Evolutionary conservation across 2,888 invertebrate species (phyloP).

Genomic region (Tridacna crocea): DNA sequence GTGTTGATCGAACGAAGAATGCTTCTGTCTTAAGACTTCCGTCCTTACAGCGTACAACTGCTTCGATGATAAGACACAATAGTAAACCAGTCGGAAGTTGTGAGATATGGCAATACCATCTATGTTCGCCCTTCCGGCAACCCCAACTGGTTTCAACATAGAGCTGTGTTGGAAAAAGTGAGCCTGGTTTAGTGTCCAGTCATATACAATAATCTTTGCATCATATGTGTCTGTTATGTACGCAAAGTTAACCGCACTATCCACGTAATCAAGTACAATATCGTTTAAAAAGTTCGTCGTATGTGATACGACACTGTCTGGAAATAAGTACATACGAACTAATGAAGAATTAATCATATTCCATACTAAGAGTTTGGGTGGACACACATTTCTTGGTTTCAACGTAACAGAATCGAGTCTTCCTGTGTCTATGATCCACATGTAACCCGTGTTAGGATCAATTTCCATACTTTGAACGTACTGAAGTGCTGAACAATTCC

Average conservation of each 20-base stretch:
- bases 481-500: slow-evolving; percentile 55
- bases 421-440: slow-evolving; percentile 68
- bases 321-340: slow-evolving; percentile 43
- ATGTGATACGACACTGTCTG: slow-evolving; percentile 46
- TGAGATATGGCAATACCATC: slow-evolving; percentile 62
- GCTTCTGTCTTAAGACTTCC: slow-evolving; percentile 21
- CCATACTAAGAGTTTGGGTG: slow-evolving; percentile 55
- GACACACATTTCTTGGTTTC: slow-evolving; percentile 45
- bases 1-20: slow-evolving; percentile 31
- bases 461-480: slow-evolving; percentile 65
- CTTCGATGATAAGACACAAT: slow-evolving; percentile 43
- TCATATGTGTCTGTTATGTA: slow-evolving; percentile 61
- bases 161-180: slow-evolving; percentile 45
- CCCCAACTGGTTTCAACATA: slow-evolving; percentile 33
- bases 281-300: slow-evolving; percentile 57
- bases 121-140: slow-evolving; percentile 29
- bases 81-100: slow-evolving; percentile 49
- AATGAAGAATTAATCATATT: slow-evolving; percentile 31
- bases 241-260: slow-evolving; percentile 37
- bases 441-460: slow-evolving; percentile 59
- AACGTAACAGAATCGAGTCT: slow-evolving; percentile 38
- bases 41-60: slow-evolving; percentile 58
- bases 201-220: slow-evolving; percentile 50
- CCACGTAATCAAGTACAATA: slow-evolving; percentile 55
- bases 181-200: slow-evolving; percentile 36